Conservation (phyloP, 1,140 invertebrate species). For the Laupala kohalensis region DNA sequence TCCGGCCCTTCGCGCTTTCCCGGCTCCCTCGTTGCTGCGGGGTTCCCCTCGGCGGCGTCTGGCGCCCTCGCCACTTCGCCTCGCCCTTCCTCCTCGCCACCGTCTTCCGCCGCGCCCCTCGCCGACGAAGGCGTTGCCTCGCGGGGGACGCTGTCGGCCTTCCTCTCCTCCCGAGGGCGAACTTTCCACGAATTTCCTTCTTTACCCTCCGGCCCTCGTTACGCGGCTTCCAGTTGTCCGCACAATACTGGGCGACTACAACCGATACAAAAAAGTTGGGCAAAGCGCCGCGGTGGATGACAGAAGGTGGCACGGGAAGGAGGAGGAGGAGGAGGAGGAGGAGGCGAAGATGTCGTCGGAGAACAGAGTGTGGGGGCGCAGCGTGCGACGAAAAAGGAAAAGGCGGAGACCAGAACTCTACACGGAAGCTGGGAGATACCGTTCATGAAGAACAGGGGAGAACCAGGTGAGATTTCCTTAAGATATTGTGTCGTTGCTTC, state of each 20-base stretch:
- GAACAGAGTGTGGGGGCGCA: not conserved
- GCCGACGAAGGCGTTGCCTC: not conserved
- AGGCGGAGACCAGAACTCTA: not conserved
- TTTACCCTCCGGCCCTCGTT: not conserved
- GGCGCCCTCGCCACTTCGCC: not conserved
- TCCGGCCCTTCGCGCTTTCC: not conserved
- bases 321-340: too few species aligned
- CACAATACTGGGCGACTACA: not conserved
- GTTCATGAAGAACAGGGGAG: too few species aligned
- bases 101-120: not conserved
- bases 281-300: not conserved
- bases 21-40: not conserved
- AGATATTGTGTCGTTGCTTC: too few species aligned
- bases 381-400: not conserved
- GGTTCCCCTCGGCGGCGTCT: too few species aligned
- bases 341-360: too few species aligned
- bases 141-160: not conserved
- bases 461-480: too few species aligned
- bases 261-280: not conserved
- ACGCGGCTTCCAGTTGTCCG: not conserved
- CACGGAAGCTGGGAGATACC: too few species aligned
- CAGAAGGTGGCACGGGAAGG: not conserved
- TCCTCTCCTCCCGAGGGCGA: not conserved
- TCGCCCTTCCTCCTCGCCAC: not conserved
- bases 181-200: conserved; percentile 5